These are phyloP conservation scores for Chamaetylas fuelleborni DNA, from an alignment of 2,113 vertebrate species.

Conservation along the genomic window DNA sequence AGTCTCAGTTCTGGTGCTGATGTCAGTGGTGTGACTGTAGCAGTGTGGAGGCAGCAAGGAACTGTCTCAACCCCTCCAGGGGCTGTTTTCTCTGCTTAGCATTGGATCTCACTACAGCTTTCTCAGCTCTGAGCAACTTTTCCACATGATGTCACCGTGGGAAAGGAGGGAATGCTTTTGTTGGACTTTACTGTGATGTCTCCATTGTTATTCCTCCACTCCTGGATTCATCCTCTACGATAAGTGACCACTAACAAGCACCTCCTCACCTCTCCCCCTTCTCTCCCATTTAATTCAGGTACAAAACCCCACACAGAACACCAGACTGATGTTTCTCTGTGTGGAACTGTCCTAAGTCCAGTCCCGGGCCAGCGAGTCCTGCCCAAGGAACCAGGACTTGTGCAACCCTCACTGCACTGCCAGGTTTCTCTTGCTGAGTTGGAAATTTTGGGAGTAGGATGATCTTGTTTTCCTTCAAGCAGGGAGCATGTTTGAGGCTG, in stretches of 20 bases:
- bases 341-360: background rate
- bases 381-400: background rate
- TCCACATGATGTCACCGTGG: fast-evolving
- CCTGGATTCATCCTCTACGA: background rate
- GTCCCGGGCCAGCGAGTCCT: background rate
- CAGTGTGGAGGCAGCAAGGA: background rate
- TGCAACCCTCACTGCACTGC: background rate
- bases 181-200: background rate
- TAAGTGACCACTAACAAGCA: background rate
- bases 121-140: background rate
- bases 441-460: background rate
- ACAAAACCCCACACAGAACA: background rate
- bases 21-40: background rate
- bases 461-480: background rate
- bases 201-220: fast-evolving
- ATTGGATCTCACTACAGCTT: background rate
- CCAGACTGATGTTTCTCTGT: background rate
- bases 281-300: background rate
- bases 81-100: background rate
- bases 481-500: background rate
- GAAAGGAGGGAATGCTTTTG: background rate
- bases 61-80: fast-evolving
- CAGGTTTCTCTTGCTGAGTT: background rate
- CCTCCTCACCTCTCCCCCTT: background rate
- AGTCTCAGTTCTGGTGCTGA: background rate